Base-by-base conservation (phyloP, 2,888 invertebrate genomes). In the Meiosimyza platycephala region DNA sequence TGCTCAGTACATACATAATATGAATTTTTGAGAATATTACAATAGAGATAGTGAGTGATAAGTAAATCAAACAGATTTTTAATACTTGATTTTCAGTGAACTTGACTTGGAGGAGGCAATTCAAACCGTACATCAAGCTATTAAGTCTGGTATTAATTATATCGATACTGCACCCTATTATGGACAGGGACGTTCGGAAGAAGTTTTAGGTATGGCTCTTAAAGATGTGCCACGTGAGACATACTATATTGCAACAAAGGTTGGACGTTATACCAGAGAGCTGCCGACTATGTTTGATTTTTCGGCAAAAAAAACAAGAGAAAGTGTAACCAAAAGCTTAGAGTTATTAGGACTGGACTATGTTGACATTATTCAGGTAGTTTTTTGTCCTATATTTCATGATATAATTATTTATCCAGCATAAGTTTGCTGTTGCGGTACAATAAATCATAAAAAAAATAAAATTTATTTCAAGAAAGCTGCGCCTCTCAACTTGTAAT, bases 121-220 rank as follows among this genome's bases (percentile, higher is more conserved):
- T 68, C 87, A 90, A 71, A 90, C 95, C 0, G 89, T 98, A 52
- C 90, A 90, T 68, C 89, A 91, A 78, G 93, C 94, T 0, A 84
- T 98, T 3, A 92, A 91, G 82, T 89, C 88, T 54, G 98, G 97
- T 7, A 90, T 98, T 18, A 98, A 98, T 88, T 96, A 95, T 81
- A 91, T 98, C 73, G 98, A 98, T 84, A 97, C 96, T 0, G 94
- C 94, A 0, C 96, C 96, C 0, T 98, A 93, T 92, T 98, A 98
- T 83, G 98, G 98, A 0, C 93, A 95, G 83, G 95, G 97, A 0
- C 90, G 90, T 74, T 94, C 97, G 0, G 97, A 98, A 87, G 89
- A 89, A 76, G 89, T 93, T 13, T 88, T 97, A 28, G 98, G 97
- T 76, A 92, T 94, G 90, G 96, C 95, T 0, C 88, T 98, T 3